These are phyloP conservation scores for Vandiemenella viatica DNA, from an alignment of 2,888 invertebrate species.

Conservation along the genomic window DNA sequence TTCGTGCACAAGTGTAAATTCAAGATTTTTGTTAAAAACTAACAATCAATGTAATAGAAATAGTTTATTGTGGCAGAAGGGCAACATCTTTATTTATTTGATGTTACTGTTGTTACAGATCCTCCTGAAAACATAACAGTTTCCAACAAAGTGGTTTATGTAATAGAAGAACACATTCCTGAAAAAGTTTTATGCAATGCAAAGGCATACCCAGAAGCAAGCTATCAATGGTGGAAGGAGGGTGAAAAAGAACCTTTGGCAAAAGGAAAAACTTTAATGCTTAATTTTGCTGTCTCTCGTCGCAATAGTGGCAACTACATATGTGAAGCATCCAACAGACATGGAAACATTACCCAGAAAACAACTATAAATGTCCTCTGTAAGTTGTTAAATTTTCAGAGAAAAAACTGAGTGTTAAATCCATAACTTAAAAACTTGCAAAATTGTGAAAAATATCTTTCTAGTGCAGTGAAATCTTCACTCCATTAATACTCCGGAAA, in stretches of 20 bases:
- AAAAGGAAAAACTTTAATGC: slow-evolving; percentile 35
- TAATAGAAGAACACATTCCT: slow-evolving; percentile 39
- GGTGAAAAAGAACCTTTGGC: slow-evolving; percentile 34
- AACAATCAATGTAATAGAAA: too few species aligned
- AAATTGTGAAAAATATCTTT: too few species aligned
- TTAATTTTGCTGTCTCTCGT: slow-evolving; percentile 50
- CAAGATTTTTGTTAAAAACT: too few species aligned
- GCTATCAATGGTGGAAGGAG: slow-evolving; percentile 55
- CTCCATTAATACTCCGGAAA: too few species aligned
- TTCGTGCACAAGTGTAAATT: too few species aligned
- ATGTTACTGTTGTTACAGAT: slow-evolving; percentile 36
- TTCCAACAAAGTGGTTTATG: slow-evolving; percentile 37
- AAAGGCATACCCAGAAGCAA: slow-evolving; percentile 53
- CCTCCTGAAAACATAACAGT: slow-evolving; percentile 76
- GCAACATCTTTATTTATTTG: too few species aligned
- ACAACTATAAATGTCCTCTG: slow-evolving; percentile 69
- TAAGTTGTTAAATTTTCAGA: too few species aligned
- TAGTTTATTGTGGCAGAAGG: too few species aligned
- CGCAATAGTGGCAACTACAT: slow-evolving; percentile 60
- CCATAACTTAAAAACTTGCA: too few species aligned
- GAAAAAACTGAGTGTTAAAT: too few species aligned
- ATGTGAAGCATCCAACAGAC: slow-evolving; percentile 50
- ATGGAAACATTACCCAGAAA: slow-evolving; percentile 54
- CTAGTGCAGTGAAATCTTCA: too few species aligned
- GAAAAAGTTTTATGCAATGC: slow-evolving; percentile 41